Base-by-base conservation (phyloP, 2,113 vertebrate species). In the Danionella cerebrum region DNA sequence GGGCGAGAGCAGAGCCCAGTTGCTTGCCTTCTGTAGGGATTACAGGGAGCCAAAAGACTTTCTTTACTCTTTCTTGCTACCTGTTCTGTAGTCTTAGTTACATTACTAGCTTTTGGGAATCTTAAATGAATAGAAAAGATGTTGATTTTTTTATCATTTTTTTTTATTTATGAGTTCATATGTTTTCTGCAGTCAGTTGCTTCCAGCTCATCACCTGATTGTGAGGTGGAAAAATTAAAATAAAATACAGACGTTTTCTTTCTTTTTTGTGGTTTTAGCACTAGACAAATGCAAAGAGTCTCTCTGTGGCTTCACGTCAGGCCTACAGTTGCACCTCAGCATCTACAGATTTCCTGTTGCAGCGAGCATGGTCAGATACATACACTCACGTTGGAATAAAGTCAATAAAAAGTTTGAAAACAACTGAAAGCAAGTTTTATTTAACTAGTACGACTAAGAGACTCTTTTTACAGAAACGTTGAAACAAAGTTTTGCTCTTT, bases 281-380 rank as follows among this genome's bases (percentile, higher is more conserved):
- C 60, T 3, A 16, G 44, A 25, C n/a, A n/a, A 29, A 18, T 31
- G 22, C 24, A 71, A 62, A 48, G 14, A 53, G 29, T 4, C 42
- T 3, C 74, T 60, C 64, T 78, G 72, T 39, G 68, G 71, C 69
- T 80, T 74, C 38, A 54, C 53, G 48, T 70, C 65, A 6, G 72
- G 76, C 65, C 76, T 70, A 73, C 69, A 63, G 67, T 75, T 73
- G 68, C 57, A 52, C 64, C 35, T 57, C 13, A 38, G 45, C 73
- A 79, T 65, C 72, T 77, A 52, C 55, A 75, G 53, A 73, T 58
- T 81, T 85, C 75, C 81, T 78, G 47, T 72, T 63, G 67, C 64
- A 33, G 29, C 31, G n/a, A 57, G 47, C 1, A 18, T 44, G 25
- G n/a, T n/a, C n/a, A n/a, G n/a, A n/a, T n/a, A n/a, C n/a, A n/a